A percentile compares a stretch with the other conserved stretches of the same genome.
phyloP scores from a whole-genome alignment of 2,888 invertebrate genomes.

The Heliconius hortense region DNA sequence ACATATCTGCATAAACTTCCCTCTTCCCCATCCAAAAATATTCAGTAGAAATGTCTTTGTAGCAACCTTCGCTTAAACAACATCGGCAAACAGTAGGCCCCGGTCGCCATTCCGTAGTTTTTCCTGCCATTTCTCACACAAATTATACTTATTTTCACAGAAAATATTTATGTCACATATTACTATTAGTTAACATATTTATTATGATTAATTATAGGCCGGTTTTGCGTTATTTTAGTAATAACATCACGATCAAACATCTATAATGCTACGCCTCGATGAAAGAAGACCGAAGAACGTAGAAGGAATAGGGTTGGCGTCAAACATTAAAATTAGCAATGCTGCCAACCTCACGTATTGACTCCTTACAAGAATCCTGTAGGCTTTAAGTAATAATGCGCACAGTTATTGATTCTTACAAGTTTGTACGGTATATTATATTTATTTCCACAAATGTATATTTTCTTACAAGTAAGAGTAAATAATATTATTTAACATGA shows the following conservation, averaged over 20 bases:
- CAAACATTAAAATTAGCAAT: conserved; percentile 15
- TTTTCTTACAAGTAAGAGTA: neutral
- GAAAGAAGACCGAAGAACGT: conserved; percentile 5
- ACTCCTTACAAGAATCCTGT: conserved; percentile 3
- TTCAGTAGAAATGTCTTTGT: conserved; percentile 77
- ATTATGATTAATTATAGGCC: conserved; percentile 34
- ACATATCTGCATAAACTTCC: conserved; percentile 76
- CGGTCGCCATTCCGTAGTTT: conserved; percentile 71
- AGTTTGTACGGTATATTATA: neutral
- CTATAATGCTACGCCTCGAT: conserved; percentile 35
- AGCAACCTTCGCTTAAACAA: conserved; percentile 73
- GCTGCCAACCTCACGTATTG: conserved; percentile 8
- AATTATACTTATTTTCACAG: conserved; percentile 51
- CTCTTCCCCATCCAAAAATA: conserved; percentile 79
- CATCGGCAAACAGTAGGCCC: conserved; percentile 75
- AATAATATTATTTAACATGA: neutral
- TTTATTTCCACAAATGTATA: too few relatives aligned
- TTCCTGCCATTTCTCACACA: conserved; percentile 63
- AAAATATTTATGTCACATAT: conserved; percentile 52
- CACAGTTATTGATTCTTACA: conserved; percentile 14
- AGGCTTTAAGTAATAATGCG: conserved; percentile 5
- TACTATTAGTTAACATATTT: conserved; percentile 44
- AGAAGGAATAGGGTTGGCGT: conserved; percentile 1
- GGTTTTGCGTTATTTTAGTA: conserved; percentile 25
- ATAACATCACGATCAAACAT: conserved; percentile 35